A percentile compares a stretch with the other conserved stretches of the same genome.
phyloP scores from a whole-genome alignment of 1,140 invertebrate genomes.

The Scylla paramamosain region DNA sequence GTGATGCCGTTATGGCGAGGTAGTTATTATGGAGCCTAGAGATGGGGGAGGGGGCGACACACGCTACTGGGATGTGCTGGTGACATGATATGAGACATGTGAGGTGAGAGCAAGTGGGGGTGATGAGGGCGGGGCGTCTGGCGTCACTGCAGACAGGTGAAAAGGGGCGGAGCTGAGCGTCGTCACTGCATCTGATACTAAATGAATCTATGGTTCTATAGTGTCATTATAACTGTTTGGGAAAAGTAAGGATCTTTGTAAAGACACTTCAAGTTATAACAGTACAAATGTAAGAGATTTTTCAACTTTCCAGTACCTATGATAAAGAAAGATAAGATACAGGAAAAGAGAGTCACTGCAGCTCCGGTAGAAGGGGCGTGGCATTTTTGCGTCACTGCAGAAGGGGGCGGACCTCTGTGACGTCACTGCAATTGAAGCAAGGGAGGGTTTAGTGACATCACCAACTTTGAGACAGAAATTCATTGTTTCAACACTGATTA shows the following conservation, averaged over 20 bases:
- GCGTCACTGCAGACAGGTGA: conserved; percentile 16
- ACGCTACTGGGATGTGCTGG: background rate
- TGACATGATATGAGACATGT: conserved; percentile 11
- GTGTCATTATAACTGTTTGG: background rate
- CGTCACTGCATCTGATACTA: background rate
- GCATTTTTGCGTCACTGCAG: background rate
- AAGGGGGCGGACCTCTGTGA: background rate
- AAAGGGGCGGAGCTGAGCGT: background rate
- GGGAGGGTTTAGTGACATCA: background rate
- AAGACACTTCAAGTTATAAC: background rate
- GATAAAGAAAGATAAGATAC: background rate
- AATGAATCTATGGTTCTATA: background rate
- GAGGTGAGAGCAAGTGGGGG: background rate
- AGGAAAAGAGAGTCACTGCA: background rate
- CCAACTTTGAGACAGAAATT: background rate
- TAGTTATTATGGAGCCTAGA: background rate
- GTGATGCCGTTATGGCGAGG: background rate
- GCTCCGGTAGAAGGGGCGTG: background rate
- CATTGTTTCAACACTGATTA: background rate
- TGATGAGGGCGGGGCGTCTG: background rate
- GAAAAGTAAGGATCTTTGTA: background rate
- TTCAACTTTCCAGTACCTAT: background rate
- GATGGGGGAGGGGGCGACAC: background rate
- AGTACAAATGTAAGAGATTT: background rate
- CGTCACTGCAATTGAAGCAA: background rate